Base-by-base conservation (phyloP, 2,797 vertebrate species). In the Iguana delicatissima region DNA sequence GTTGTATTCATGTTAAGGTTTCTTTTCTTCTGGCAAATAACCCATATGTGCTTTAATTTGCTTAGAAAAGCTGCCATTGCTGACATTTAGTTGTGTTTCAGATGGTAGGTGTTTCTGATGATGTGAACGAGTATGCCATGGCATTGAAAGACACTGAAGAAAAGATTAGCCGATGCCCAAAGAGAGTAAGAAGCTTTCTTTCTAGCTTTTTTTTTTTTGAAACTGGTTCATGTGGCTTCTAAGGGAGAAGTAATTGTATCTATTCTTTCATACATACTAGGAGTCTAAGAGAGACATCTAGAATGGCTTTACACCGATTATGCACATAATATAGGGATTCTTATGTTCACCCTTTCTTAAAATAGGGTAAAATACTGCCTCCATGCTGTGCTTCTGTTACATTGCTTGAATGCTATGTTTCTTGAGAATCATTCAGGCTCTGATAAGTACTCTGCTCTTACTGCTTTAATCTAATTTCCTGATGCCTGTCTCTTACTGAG, bases 41-140 rank as follows among this genome's bases (percentile, higher is more conserved):
- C 26, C 64, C 87, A 77, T 64, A 57, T 88, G 6, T 89, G 26
- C 57, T 86, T 12, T n/a, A 72, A 52, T 22, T 24, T 22, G 0
- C 14, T 12, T 50, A 24, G 29, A 26, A 87, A 80, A 38, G 46
- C 6, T 12, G 85, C 83, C 89, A 26, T 85, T 89, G 50, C 86
- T 94, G 89, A 26, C 73, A 85, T 85, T 22, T 93, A 20, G 67
- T 80, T 95, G 80, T 12, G 90, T 95, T 91, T 35, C 95, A 99
- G 99, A 99, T 99, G 99, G 99, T 99, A 93, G 99, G 99, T 77
- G 99, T 99, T 55, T 98, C 99, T 0, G 99, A 99, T 29, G 99
- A 99, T 69, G 99, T 99, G 91, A 99, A 98, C 12, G 99, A 99
- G 86, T 99, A 99, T 0, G 99, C 99, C 0, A 95, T 98, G 87